These are phyloP conservation scores for Saturnia pavonia DNA, from an alignment of 2,888 invertebrate species.

Conservation along the genomic window DNA sequence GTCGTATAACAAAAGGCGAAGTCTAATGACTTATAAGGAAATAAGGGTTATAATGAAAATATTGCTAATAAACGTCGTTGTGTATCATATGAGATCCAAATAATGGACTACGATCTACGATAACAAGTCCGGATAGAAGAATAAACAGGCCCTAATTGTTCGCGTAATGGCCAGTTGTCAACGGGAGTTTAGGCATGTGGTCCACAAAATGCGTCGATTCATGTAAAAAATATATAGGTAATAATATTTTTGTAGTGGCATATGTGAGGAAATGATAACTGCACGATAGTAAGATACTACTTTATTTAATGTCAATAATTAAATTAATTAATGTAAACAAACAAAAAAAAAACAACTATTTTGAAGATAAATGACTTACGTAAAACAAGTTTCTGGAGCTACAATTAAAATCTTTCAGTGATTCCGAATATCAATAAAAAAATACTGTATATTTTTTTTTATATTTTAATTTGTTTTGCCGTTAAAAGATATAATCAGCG, in stretches of 20 bases:
- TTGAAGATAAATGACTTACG: no score
- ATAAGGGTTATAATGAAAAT: neutral
- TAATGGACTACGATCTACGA: constrained; percentile 19
- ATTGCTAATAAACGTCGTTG: neutral
- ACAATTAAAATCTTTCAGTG: no score
- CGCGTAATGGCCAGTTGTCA: constrained; percentile 24
- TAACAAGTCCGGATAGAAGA: constrained; percentile 21
- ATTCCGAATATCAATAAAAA: no score
- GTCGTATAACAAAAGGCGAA: neutral
- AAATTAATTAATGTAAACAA: no score
- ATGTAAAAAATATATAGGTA: neutral
- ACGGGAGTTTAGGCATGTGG: neutral
- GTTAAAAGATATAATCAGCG: no score
- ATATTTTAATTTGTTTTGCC: no score
- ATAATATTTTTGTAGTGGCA: neutral
- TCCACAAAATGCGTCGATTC: neutral
- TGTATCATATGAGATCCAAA: neutral
- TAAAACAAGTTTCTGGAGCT: no score
- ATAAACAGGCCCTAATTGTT: constrained; percentile 22
- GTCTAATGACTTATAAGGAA: neutral
- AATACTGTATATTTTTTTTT: no score
- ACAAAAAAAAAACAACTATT: no score
- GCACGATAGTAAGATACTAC: neutral
- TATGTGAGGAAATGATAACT: neutral
- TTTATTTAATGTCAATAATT: neutral